A percentile compares a stretch with the other conserved stretches of the same genome.
These are phyloP conservation scores for Macquaria ambigua DNA, from an alignment of 2,113 vertebrate species.

Conservation along the genomic window DNA sequence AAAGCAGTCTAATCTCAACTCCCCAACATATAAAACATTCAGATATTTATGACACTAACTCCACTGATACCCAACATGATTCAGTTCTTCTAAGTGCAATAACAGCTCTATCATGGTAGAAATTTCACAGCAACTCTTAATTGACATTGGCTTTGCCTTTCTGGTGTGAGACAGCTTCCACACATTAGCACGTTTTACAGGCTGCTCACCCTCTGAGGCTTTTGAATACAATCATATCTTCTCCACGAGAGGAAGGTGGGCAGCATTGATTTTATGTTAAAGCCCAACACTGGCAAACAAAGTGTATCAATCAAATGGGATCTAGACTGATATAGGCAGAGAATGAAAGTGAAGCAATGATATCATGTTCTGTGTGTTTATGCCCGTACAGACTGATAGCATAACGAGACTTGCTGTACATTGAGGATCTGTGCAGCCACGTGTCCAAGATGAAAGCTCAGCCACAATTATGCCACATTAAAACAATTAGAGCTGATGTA, in stretches of 20 bases:
- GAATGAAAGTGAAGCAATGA: background rate
- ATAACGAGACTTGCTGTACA: background rate
- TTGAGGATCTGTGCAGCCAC: background rate
- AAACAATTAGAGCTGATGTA: conserved; percentile 42
- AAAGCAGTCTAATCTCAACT: background rate
- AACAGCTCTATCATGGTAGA: background rate
- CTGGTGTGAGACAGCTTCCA: background rate
- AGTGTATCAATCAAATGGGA: background rate
- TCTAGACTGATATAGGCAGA: too few relatives aligned
- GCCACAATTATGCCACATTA: conserved; percentile 46
- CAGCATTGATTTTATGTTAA: background rate
- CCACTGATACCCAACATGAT: background rate
- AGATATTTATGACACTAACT: background rate
- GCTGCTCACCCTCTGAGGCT: background rate
- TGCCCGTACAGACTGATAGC: background rate
- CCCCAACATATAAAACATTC: background rate
- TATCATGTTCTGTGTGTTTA: background rate
- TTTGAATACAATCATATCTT: conserved; percentile 2
- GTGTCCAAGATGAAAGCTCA: conserved; percentile 46
- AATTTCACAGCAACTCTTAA: background rate
- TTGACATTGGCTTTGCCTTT: background rate
- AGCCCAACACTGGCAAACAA: background rate
- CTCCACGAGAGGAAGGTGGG: background rate
- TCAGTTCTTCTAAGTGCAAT: conserved; percentile 30
- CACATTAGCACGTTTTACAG: conserved; percentile 17